phyloP scores from a whole-genome alignment of 2,113 vertebrate genomes.

The Zosterops japonicus region DNA sequence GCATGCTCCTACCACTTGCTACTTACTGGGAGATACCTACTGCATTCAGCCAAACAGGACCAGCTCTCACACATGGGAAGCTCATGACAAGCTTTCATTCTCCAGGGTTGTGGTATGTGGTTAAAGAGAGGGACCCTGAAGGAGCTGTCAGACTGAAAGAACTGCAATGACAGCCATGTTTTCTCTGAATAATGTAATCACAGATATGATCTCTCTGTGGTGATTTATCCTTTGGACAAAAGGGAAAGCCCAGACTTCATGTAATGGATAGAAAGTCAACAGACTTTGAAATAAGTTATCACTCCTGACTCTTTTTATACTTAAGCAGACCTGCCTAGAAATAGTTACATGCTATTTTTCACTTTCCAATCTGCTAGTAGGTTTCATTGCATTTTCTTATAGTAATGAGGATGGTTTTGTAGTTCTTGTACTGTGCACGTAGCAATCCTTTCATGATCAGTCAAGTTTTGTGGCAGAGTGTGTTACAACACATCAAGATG shows the following conservation, averaged over 20 bases:
- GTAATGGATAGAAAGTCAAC: background rate
- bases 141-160: background rate
- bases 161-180: background rate
- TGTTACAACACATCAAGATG: background rate
- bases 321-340: background rate
- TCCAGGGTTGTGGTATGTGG: background rate
- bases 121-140: background rate
- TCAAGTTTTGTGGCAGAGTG: background rate
- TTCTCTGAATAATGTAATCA: background rate
- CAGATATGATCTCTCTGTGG: background rate
- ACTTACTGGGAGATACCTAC: background rate
- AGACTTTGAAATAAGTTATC: background rate
- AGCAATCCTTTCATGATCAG: background rate
- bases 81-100: background rate
- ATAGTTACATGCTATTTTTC: background rate
- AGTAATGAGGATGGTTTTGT: background rate
- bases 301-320: background rate
- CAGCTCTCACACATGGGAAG: background rate
- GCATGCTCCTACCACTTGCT: background rate
- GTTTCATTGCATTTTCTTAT: background rate
- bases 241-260: background rate
- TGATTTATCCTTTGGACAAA: background rate
- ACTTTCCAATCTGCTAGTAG: background rate
- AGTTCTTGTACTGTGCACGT: background rate
- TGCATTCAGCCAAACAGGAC: background rate